Evolutionary conservation across 2,888 invertebrate species (phyloP), one percentile per base, ranked within the genome.

Genomic region (Acanthoscelides obtectus): DNA sequence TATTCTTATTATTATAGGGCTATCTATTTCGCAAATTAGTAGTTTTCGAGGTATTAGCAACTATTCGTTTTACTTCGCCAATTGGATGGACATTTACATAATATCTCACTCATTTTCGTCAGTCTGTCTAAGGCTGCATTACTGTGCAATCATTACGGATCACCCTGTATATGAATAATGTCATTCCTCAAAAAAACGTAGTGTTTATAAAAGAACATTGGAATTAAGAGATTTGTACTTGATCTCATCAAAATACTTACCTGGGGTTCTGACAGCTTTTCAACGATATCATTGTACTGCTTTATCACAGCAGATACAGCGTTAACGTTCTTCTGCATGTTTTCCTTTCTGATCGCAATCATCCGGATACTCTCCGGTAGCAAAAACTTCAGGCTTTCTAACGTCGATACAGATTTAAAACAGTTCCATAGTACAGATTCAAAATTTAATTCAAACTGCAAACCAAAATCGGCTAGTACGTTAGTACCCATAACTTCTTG

Each of bases 381-480:
- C 45, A 86, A 80, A 75, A 88, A 90, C 0, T 93, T 92, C 66
- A 94, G 82, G 78, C 89, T 89, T 80, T 94, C 94, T 86, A 95
- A 88, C 0, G 93, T 85, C 82, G 93, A 92, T 0, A 93, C 92
- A 82, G 94, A 93, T 22, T 89, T 89, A 77, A 93, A 90, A 0
- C 90, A 85, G 71, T 90, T 88, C 78, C 93, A 93, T 25, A 94
- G 86, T 2, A 90, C 86, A 25, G 84, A 84, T 74, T 91, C 87
- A 77, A 94, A 91, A 81, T 94, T 92, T 0, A 93, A 85, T 67
- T 87, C 84, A 80, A 94, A 93, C 75, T 89, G 87, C 71, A 93
- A 83, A 8, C 89, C 88, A 75, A 90, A 89, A 78, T 94, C 94
- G 70, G 91, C 88, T 76, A 93, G 86, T 69, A 93, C 87, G 69